A percentile compares a stretch with the other conserved stretches of the same genome.
Evolutionary conservation across 2,888 invertebrate genomes (phyloP).

Genomic region (Meganola albula): DNA sequence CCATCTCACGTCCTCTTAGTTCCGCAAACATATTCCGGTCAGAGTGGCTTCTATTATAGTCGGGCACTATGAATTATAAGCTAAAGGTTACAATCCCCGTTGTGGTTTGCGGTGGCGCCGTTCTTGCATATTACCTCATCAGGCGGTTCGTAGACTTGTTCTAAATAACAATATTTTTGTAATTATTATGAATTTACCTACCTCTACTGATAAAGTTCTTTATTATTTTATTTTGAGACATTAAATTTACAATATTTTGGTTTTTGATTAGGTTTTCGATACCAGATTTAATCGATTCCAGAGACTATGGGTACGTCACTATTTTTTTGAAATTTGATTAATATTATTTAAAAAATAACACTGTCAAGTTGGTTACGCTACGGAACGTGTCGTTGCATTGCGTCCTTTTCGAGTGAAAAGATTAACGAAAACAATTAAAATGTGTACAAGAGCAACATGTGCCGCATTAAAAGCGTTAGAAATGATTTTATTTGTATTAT

Average conservation of each 20-base stretch:
- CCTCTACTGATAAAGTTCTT: neutral
- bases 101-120: conserved; percentile 73
- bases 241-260: conserved; percentile 22
- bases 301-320: conserved; percentile 50
- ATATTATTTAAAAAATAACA: no score
- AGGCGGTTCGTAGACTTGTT: conserved; percentile 65
- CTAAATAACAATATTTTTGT: conserved; percentile 17
- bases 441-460: conserved; percentile 72
- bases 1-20: conserved; percentile 45
- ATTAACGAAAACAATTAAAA: conserved; percentile 31
- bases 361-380: conserved; percentile 16
- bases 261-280: conserved; percentile 30
- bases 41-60: conserved; percentile 37
- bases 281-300: conserved; percentile 41
- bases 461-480: conserved; percentile 72
- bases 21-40: conserved; percentile 31
- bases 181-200: conserved; percentile 3
- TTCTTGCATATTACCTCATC: conserved; percentile 74
- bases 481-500: conserved; percentile 27
- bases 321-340: conserved; percentile 38
- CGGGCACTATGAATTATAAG: conserved; percentile 66
- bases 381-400: no score
- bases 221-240: conserved; percentile 8
- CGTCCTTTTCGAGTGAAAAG: no score
- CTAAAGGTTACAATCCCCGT: conserved; percentile 70